phyloP scores from a whole-genome alignment of 2,797 vertebrate genomes.

The Calcarius lapponicus region DNA sequence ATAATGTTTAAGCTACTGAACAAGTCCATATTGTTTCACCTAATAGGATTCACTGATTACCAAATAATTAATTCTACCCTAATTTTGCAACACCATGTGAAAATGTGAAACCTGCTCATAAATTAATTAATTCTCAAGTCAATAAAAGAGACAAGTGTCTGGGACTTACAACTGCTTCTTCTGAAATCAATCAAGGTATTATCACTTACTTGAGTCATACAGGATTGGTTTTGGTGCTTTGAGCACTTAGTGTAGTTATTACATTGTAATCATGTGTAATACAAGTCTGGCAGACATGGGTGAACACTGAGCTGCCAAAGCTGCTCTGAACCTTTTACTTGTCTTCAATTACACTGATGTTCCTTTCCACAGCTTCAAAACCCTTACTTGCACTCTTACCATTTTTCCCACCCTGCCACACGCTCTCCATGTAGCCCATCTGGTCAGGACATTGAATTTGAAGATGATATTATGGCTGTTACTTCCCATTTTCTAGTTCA shows the following conservation, averaged over 20 bases:
- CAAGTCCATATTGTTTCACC: slow-evolving; percentile 51
- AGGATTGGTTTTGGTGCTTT: background rate
- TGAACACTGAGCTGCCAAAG: background rate
- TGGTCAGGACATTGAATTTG: background rate
- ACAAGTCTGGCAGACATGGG: background rate
- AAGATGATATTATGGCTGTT: background rate
- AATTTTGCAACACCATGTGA: slow-evolving; percentile 31
- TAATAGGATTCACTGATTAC: slow-evolving; percentile 51
- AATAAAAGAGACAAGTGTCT: slow-evolving; percentile 53
- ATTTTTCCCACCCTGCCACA: background rate
- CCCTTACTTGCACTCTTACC: background rate
- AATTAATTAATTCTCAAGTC: slow-evolving; percentile 58
- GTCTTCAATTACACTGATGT: background rate
- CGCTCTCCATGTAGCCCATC: fast-evolving
- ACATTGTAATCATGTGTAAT: background rate
- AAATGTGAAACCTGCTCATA: slow-evolving; percentile 47
- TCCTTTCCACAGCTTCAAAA: background rate
- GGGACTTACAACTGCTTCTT: slow-evolving; percentile 11
- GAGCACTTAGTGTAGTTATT: background rate
- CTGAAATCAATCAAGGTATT: slow-evolving; percentile 38
- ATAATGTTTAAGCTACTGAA: slow-evolving; percentile 40
- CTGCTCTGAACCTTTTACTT: background rate
- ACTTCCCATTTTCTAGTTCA: background rate
- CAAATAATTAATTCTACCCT: slow-evolving; percentile 60
- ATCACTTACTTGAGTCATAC: background rate